Base-by-base conservation (phyloP, 2,888 invertebrate species). In the Labia minor region DNA sequence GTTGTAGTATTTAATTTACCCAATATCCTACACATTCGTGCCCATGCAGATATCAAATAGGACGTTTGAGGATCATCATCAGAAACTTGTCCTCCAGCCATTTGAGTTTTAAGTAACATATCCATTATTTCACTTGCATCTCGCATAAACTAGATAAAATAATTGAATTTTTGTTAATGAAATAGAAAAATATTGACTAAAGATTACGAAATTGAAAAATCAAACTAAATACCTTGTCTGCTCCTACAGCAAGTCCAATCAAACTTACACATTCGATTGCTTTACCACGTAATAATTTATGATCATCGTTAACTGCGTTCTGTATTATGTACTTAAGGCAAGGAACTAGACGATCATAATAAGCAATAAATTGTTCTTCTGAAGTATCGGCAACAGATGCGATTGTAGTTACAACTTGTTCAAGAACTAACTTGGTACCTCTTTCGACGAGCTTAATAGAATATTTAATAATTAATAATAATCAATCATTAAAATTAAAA, bases 221-320 rank as follows among this genome's bases (percentile, higher is more conserved):
- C n/a, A 26, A 26, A 26, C 26, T 26, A 67, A 64, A 66, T 70
- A 78, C 77, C 72, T 78, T 78, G 18, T 79, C 78, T 63, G 76
- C 73, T 10, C 79, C 79, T 64, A 79, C 78, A 68, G 78, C 79
- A 75, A 79, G 71, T 73, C 99, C 99, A 77, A 99, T 98, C 68
- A 99, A 85, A 76, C 96, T 96, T 71, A 99, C 95, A 76, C 99
- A 99, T 78, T 99, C 99, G 71, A 99, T 99, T 1, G 98, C 95
- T 81, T 99, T 99, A 68, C 98, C 98, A 66, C 98, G 85, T 37
- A 99, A 81, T 80, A 97, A 83, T 74, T 94, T 90, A 70, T 95
- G 82, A 74, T 96, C 94, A 21, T 88, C 86, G 19, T 88, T 88
- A 72, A 86, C 91, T 6, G 96, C 95, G 77, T 97, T 93, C 74